Conservation (phyloP, 2,888 invertebrate species). For the Theristus sp. region DNA sequence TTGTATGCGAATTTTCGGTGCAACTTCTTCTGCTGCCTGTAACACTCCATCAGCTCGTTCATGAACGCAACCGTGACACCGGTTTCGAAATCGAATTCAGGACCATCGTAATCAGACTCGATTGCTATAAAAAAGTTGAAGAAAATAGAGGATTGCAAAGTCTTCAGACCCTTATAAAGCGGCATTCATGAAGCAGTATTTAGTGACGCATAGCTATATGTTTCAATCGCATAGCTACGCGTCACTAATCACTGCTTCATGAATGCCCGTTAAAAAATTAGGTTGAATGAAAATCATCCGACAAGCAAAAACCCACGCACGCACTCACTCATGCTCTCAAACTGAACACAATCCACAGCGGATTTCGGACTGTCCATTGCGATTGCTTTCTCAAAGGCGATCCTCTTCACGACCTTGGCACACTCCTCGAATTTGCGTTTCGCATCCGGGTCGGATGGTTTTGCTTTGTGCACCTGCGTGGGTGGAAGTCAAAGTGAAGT, state of each 20-base stretch:
- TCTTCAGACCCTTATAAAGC: no score
- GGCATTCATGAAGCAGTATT: no score
- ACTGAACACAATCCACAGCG: constrained; percentile 44
- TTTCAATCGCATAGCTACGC: no score
- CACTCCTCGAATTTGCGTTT: constrained; percentile 77
- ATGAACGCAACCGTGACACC: constrained; percentile 71
- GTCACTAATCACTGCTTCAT: no score
- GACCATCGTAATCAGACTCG: constrained; percentile 82
- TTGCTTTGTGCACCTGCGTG: constrained; percentile 72
- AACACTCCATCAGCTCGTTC: constrained; percentile 66
- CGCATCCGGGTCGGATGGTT: constrained; percentile 84
- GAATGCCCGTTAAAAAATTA: no score
- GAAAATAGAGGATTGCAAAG: no score
- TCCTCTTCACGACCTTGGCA: constrained; percentile 79
- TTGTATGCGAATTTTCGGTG: constrained; percentile 74
- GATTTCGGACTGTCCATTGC: constrained; percentile 71
- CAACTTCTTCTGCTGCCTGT: constrained; percentile 70
- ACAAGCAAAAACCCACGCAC: no score
- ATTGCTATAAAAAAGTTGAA: constrained; percentile 57
- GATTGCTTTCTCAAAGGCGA: constrained; percentile 91
- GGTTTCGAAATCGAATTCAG: constrained; percentile 47
- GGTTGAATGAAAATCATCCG: no score
- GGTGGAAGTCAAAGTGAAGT: no score
- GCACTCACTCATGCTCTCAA: constrained; percentile 10
- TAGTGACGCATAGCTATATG: no score